Evolutionary conservation across 2,113 vertebrate species (phyloP).

Genomic region (Leuciscus idus): DNA sequence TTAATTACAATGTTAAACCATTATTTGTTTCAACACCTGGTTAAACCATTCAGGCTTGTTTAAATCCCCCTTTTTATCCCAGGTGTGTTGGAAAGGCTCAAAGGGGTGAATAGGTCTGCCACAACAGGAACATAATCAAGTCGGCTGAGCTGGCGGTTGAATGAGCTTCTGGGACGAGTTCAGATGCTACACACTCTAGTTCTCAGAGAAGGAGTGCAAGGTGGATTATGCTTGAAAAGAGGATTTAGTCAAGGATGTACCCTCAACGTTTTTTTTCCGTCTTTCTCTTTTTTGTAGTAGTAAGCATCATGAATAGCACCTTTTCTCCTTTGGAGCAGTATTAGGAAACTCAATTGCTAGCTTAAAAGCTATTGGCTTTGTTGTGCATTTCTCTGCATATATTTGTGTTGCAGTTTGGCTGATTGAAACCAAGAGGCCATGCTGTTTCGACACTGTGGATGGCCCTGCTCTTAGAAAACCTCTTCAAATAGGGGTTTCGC

Average conservation of each 20-base stretch:
- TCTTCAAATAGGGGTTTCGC: constrained; percentile 78
- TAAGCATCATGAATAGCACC: constrained; percentile 89
- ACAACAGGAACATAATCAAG: constrained; percentile 95
- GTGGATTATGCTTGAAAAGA: constrained; percentile 98
- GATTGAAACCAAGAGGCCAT: constrained; percentile 87
- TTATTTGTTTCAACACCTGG: constrained; percentile 87
- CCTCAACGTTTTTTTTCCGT: constrained; percentile 88
- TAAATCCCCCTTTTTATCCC: constrained; percentile 87
- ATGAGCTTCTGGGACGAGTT: constrained; percentile 91
- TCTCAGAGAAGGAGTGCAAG: constrained; percentile 94
- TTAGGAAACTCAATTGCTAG: constrained; percentile 90
- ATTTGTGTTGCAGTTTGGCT: constrained; percentile 87
- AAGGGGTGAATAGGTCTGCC: constrained; percentile 86
- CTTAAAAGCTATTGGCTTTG: constrained; percentile 95
- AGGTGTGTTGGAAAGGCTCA: constrained; percentile 90
- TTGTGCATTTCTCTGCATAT: constrained; percentile 98
- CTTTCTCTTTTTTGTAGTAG: constrained; percentile 58
- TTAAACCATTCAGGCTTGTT: constrained; percentile 84
- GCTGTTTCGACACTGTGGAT: constrained; percentile 86
- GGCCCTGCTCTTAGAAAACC: constrained; percentile 86
- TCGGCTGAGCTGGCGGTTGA: constrained; percentile 86
- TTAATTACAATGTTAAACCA: constrained; percentile 85
- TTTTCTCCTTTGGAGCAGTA: constrained; percentile 91
- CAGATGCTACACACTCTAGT: constrained; percentile 98
- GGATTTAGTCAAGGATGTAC: constrained; percentile 98